phyloP scores from a whole-genome alignment of 2,113 vertebrate genomes.

The Rhea pennata region DNA sequence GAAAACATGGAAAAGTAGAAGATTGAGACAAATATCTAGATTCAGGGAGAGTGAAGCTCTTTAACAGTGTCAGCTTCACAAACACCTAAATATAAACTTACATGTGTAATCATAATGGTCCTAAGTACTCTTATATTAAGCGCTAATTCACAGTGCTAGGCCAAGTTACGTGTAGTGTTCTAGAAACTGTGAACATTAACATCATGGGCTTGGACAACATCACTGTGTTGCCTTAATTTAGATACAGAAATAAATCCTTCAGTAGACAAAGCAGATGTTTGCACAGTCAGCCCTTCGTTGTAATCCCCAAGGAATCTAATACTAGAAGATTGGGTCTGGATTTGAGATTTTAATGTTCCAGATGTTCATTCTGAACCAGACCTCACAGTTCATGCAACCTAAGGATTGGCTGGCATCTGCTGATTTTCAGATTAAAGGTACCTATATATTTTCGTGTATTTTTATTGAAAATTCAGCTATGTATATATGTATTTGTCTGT shows the following conservation, averaged over 20 bases:
- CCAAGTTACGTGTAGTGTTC: not conserved
- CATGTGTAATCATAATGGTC: not conserved
- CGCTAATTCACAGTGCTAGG: not conserved
- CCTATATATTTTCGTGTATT: not conserved
- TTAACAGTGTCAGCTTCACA: not conserved
- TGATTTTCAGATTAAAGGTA: constrained; percentile 14
- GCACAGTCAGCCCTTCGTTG: constrained; percentile 14
- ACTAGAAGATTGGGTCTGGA: constrained; percentile 22
- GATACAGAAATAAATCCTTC: constrained; percentile 15
- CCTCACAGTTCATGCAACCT: constrained; percentile 46
- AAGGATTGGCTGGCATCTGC: constrained; percentile 29
- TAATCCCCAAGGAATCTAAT: constrained; percentile 1
- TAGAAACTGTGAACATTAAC: constrained; percentile 3
- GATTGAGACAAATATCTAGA: not conserved
- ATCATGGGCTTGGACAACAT: not conserved
- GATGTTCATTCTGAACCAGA: constrained; percentile 44
- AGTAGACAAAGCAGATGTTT: constrained; percentile 57
- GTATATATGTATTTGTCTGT: not conserved
- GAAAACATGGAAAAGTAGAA: not conserved
- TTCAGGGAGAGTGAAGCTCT: not conserved
- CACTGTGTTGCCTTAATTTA: constrained; percentile 1
- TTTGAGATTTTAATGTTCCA: constrained; percentile 63
- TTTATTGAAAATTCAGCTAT: not conserved
- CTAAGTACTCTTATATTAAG: not conserved
- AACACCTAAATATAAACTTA: not conserved